Percentiles rank a stretch among this genome's conserved stretches.
Evolutionary conservation across 2,797 vertebrate species (phyloP).

Genomic region (Falco novaeseelandiae): DNA sequence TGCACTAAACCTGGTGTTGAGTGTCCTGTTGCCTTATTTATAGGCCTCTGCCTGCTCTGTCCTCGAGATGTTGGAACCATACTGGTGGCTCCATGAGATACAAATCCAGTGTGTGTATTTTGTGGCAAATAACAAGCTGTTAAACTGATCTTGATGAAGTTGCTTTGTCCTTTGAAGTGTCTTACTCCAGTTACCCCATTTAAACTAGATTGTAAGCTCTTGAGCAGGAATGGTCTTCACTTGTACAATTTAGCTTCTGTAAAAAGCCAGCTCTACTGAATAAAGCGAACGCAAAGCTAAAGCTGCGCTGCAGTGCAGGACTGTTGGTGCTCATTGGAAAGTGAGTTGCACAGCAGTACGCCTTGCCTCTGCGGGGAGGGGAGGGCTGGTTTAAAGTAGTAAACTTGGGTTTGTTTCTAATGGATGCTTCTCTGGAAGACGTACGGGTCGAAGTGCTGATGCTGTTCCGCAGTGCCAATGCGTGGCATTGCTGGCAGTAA

Average conservation of each 20-base stretch:
- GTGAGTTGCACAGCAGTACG: accelerated
- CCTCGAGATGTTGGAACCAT: accelerated
- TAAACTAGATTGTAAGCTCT: constrained; percentile 44
- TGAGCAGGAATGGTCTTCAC: neutral
- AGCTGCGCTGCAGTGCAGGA: neutral
- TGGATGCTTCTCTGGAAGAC: neutral
- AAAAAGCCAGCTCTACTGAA: neutral
- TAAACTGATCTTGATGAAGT: accelerated
- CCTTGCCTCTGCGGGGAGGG: accelerated
- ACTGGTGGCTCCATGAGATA: neutral
- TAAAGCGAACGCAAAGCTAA: neutral
- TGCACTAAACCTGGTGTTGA: neutral
- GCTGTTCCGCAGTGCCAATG: accelerated
- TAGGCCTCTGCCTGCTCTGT: neutral
- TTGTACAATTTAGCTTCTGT: neutral
- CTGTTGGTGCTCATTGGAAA: neutral
- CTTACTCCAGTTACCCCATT: neutral
- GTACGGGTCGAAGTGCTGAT: accelerated
- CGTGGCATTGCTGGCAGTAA: accelerated
- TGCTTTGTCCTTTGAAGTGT: neutral
- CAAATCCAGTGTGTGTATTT: accelerated
- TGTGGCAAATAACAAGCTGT: neutral
- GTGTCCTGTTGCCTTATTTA: constrained; percentile 3
- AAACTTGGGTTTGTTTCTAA: accelerated
- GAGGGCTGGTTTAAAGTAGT: neutral